Evolutionary conservation across 2,113 vertebrate species (phyloP).

Genomic region (Verasper variegatus): DNA sequence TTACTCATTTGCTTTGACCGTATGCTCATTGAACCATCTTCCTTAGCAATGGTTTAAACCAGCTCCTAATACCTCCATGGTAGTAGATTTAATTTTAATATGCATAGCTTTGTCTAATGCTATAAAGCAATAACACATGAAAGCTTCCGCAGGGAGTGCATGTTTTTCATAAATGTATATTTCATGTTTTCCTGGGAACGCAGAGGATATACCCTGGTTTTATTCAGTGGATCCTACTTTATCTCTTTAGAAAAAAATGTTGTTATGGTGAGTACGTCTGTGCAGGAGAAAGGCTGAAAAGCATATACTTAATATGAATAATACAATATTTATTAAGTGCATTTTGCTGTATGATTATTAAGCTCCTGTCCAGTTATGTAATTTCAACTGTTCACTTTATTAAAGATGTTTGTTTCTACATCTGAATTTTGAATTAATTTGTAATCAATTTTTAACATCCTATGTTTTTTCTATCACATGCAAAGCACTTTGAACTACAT

Average conservation of each 20-base stretch:
- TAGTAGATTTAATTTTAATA: no score
- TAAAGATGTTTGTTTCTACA: no score
- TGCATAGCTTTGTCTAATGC: not conserved
- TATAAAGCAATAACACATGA: not conserved
- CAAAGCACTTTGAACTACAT: no score
- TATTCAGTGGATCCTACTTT: not conserved
- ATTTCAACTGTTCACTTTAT: no score
- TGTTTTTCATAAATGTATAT: not conserved
- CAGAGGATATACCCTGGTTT: not conserved
- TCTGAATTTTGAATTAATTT: no score
- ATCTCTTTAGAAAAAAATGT: no score
- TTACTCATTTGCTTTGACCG: no score
- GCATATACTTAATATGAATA: not conserved
- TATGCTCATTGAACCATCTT: no score
- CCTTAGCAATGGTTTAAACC: not conserved
- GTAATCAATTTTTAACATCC: no score
- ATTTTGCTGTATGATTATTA: not conserved
- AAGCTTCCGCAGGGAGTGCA: not conserved
- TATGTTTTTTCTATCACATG: no score
- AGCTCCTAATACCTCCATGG: no score
- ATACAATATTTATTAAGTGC: not conserved
- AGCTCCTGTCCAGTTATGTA: not conserved
- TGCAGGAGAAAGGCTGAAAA: not conserved
- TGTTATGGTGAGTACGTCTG: not conserved
- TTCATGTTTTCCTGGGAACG: not conserved